Evolutionary conservation across 2,888 invertebrate genomes (phyloP).

Genomic region (Leptopterna dolabrata): DNA sequence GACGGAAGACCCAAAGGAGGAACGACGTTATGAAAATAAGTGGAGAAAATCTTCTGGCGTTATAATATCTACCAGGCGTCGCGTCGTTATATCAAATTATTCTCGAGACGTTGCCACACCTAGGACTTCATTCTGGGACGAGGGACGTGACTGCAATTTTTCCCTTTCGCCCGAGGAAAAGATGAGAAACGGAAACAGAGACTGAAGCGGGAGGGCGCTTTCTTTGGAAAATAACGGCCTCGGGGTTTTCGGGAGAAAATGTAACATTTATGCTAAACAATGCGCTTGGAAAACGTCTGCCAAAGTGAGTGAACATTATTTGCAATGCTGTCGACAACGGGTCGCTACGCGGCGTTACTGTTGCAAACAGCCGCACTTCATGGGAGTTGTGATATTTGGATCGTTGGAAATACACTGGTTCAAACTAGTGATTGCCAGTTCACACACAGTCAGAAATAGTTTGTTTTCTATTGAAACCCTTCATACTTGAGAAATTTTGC

Average conservation of each 20-base stretch:
- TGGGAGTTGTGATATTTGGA: too few species aligned
- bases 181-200: background rate
- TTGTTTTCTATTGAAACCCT: too few species aligned
- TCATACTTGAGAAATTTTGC: too few species aligned
- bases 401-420: too few species aligned
- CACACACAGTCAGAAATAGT: too few species aligned
- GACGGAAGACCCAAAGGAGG: background rate
- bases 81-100: slow-evolving; percentile 7
- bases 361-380: too few species aligned
- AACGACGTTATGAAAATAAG: background rate
- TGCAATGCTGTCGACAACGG: background rate
- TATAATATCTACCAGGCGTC: background rate
- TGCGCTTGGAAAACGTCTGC: background rate
- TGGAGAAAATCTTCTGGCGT: background rate
- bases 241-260: background rate
- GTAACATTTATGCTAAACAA: background rate
- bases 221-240: background rate
- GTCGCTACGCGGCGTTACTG: too few species aligned
- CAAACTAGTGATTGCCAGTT: too few species aligned
- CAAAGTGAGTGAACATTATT: background rate
- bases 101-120: background rate
- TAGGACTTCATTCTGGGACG: background rate
- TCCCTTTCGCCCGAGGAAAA: background rate
- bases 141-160: slow-evolving; percentile 11
- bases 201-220: background rate